These are phyloP conservation scores for Hiodon tergisus DNA, from an alignment of 2,113 vertebrate genomes.

Conservation along the genomic window DNA sequence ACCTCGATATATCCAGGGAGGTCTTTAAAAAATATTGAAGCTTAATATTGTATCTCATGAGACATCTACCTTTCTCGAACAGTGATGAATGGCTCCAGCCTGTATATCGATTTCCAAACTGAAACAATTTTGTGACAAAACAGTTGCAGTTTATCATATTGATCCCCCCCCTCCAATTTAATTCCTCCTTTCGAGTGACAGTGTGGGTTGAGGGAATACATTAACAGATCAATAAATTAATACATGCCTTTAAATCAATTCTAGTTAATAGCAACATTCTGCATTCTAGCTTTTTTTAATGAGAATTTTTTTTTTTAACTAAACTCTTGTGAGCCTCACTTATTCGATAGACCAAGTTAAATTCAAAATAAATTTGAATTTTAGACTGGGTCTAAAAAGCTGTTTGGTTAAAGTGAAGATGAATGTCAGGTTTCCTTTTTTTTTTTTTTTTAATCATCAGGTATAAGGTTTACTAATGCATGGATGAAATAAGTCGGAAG, in stretches of 20 bases:
- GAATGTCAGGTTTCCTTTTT: too few relatives aligned
- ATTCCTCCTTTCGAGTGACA: constrained; percentile 62
- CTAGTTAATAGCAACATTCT: constrained; percentile 5
- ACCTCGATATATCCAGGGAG: constrained; percentile 28
- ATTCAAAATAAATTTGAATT: too few relatives aligned
- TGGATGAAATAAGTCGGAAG: constrained; percentile 5
- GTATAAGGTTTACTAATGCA: constrained; percentile 1
- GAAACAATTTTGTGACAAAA: constrained; percentile 77
- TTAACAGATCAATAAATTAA: constrained; percentile 40
- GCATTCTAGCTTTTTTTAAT: neutral
- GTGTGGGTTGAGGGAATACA: constrained; percentile 49
- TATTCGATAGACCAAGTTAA: too few relatives aligned
- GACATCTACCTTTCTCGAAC: constrained; percentile 53
- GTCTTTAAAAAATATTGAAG: constrained; percentile 19
- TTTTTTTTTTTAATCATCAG: neutral
- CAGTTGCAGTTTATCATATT: constrained; percentile 77
- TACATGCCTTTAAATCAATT: constrained; percentile 21
- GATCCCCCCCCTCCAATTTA: constrained; percentile 63
- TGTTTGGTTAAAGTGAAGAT: too few relatives aligned
- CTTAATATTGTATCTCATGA: constrained; percentile 55
- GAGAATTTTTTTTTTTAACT: constrained; percentile 2
- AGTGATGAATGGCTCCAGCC: constrained; percentile 67
- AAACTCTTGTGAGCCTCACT: too few relatives aligned
- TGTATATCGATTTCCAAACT: constrained; percentile 71
- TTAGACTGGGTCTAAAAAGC: too few relatives aligned